Evolutionary conservation across 2,888 invertebrate genomes (phyloP).

Genomic region (Tenthredo notha): DNA sequence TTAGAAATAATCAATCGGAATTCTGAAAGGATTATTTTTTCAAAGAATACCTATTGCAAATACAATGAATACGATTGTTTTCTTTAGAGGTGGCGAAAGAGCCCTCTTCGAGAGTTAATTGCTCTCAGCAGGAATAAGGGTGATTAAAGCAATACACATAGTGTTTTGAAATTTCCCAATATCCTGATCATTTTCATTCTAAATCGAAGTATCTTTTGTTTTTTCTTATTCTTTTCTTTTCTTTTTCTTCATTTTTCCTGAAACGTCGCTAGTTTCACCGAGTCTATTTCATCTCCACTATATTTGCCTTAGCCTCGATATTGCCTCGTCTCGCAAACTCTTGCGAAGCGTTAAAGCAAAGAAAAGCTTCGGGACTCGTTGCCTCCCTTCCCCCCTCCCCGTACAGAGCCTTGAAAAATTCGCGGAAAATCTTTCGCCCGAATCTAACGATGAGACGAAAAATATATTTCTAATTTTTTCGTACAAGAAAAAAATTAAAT

Average conservation of each 20-base stretch:
- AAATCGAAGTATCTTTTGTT: background rate
- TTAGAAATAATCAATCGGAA: background rate
- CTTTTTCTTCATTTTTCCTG: background rate
- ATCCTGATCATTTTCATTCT: background rate
- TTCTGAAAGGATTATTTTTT: slow-evolving; percentile 1
- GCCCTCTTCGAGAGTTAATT: slow-evolving; percentile 6
- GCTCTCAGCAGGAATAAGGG: background rate
- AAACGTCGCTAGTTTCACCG: slow-evolving; percentile 28
- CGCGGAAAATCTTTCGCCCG: background rate
- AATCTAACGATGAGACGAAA: background rate
- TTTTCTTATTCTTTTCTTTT: too few species aligned
- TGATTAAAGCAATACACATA: background rate
- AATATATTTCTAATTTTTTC: too few species aligned
- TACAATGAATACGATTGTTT: background rate
- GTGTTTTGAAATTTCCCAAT: background rate
- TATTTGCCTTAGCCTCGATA: slow-evolving; percentile 33
- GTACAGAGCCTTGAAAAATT: background rate
- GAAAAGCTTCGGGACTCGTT: background rate
- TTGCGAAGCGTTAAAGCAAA: slow-evolving; percentile 42
- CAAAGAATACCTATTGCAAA: too few species aligned
- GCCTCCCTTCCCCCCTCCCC: too few species aligned
- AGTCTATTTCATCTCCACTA: slow-evolving; percentile 26
- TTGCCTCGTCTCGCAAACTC: background rate
- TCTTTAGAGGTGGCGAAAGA: background rate
- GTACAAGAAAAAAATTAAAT: background rate